Percentiles rank a stretch among this genome's conserved stretches.
These are phyloP conservation scores for Lasiommata megera DNA, from an alignment of 2,888 invertebrate genomes.

Conservation along the genomic window DNA sequence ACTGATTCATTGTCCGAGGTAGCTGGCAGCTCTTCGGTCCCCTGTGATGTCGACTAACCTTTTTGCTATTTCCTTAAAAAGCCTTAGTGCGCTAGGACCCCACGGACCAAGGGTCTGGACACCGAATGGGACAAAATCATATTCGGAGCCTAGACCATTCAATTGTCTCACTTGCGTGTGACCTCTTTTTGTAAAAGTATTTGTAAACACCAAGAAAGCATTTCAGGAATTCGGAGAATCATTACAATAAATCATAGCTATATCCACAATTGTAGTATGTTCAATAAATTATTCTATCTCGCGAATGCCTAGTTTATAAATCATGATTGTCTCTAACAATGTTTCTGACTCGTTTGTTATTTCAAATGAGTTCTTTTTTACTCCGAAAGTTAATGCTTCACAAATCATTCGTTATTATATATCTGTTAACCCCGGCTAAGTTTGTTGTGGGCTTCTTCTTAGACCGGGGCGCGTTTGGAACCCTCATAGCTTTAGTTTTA, in stretches of 20 bases:
- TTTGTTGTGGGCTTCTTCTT: no score
- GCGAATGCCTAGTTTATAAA: neutral
- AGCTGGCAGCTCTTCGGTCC: no score
- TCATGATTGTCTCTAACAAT: constrained; percentile 4
- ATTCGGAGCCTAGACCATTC: neutral
- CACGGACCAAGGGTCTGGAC: no score
- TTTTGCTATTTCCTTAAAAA: no score
- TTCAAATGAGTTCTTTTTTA: neutral
- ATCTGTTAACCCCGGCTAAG: no score
- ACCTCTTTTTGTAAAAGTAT: neutral
- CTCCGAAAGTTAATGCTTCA: neutral
- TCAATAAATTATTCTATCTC: constrained; percentile 1
- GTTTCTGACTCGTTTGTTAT: constrained; percentile 1
- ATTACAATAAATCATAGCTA: neutral
- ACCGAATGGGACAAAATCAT: no score
- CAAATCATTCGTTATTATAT: neutral
- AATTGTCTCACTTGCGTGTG: neutral
- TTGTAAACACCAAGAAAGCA: neutral
- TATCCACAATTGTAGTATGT: neutral
- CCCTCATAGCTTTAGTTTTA: no score
- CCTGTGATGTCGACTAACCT: no score
- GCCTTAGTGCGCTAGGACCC: no score
- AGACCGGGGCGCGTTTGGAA: no score
- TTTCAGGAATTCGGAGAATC: neutral
- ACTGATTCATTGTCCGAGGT: no score